Evolutionary conservation across 2,888 invertebrate genomes (phyloP).

Genomic region (Meloe dianella): DNA sequence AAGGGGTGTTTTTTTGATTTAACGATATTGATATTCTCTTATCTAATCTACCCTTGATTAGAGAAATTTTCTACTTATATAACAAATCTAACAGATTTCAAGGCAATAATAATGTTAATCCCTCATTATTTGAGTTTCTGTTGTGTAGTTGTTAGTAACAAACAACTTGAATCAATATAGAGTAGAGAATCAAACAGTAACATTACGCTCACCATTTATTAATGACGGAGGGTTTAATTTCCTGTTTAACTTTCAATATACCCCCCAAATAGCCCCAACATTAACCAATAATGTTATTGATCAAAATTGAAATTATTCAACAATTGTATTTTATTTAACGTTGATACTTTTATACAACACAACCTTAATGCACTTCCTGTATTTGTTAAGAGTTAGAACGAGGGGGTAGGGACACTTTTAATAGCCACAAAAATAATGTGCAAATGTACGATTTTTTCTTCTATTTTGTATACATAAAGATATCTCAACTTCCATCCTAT

Average conservation of each 20-base stretch:
- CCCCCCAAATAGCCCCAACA: neutral
- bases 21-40: neutral
- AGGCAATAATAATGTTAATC: constrained; percentile 28
- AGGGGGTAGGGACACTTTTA: neutral
- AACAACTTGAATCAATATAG: constrained; percentile 3
- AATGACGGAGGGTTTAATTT: neutral
- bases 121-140: constrained; percentile 24
- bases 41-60: neutral
- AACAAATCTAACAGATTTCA: constrained; percentile 26
- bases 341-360: neutral
- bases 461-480: no score
- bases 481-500: neutral
- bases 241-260: neutral
- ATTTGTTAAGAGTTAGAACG: neutral
- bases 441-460: neutral
- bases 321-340: neutral
- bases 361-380: neutral
- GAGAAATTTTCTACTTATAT: neutral
- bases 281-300: neutral
- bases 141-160: neutral
- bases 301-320: neutral
- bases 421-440: neutral
- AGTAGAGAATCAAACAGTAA: neutral
- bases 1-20: neutral
- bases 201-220: neutral